Conservation (phyloP, 2,888 invertebrate species). For the Lasius platythorax region DNA sequence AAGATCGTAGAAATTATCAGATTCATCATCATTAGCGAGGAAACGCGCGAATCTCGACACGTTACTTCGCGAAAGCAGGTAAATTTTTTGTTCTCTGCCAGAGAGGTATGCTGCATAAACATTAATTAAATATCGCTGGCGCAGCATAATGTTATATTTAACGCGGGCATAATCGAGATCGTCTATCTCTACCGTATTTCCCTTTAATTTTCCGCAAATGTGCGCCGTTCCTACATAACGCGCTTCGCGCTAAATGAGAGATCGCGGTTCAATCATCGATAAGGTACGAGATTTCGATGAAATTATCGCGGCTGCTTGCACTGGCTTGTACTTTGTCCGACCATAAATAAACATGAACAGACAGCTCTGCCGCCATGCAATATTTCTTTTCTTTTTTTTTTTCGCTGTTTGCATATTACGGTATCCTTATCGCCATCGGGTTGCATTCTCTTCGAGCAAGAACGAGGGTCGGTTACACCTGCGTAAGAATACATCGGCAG, state of each 20-base stretch:
- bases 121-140: conserved; percentile 45
- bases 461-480: conserved; percentile 22
- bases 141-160: conserved; percentile 33
- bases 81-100: conserved; percentile 16
- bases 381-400: conserved; percentile 2
- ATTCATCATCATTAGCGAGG: neutral
- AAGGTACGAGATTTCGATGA: conserved; percentile 46
- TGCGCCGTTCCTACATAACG: conserved; percentile 55
- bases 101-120: conserved; percentile 20
- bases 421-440: conserved; percentile 36
- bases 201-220: conserved; percentile 68
- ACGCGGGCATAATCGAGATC: conserved; percentile 38
- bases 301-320: conserved; percentile 40
- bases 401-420: conserved; percentile 29
- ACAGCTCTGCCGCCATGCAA: conserved; percentile 23
- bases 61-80: conserved; percentile 15
- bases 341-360: conserved; percentile 56
- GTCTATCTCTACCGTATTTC: conserved; percentile 39
- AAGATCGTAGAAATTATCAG: conserved; percentile 22
- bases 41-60: conserved; percentile 11
- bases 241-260: conserved; percentile 27
- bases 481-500: conserved; percentile 30
- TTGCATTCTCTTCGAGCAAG: conserved; percentile 17
- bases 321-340: conserved; percentile 10
- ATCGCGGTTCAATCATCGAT: conserved; percentile 63